These are phyloP conservation scores for Melikaiella ostensackeni DNA, from an alignment of 2,888 invertebrate species.

Conservation along the genomic window DNA sequence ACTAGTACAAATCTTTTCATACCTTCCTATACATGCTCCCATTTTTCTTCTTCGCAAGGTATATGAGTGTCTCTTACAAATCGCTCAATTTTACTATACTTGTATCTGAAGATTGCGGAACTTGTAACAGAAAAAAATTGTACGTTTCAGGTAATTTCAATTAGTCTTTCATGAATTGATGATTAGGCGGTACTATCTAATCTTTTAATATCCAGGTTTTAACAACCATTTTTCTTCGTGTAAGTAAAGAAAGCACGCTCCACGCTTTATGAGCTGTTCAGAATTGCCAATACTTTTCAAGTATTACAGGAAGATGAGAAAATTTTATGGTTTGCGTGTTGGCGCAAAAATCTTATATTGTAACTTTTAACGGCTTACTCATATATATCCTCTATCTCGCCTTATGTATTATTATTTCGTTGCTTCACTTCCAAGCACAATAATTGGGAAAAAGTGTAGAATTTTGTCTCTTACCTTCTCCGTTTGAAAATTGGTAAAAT, in stretches of 20 bases:
- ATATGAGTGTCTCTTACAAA: no score
- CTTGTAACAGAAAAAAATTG: no score
- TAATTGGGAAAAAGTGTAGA: background rate
- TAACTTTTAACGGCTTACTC: background rate
- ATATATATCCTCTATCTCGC: background rate
- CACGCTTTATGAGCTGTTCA: background rate
- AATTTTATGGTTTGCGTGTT: background rate
- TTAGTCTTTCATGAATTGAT: no score
- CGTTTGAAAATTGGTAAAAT: background rate
- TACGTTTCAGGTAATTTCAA: background rate
- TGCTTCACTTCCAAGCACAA: background rate
- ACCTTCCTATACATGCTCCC: no score
- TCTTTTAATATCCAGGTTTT: no score
- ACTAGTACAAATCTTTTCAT: no score
- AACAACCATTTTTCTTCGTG: no score
- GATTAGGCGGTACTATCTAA: no score
- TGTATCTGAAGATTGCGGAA: no score
- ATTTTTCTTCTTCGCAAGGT: no score
- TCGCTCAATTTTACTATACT: no score
- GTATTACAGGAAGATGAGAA: background rate
- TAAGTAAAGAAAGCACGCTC: background rate
- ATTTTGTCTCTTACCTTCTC: background rate
- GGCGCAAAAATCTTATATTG: conserved; percentile 1
- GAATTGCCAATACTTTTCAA: conserved; percentile 1
- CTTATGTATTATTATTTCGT: background rate